phyloP scores from a whole-genome alignment of 2,888 invertebrate genomes.

The Aleiodes leptofemur region DNA sequence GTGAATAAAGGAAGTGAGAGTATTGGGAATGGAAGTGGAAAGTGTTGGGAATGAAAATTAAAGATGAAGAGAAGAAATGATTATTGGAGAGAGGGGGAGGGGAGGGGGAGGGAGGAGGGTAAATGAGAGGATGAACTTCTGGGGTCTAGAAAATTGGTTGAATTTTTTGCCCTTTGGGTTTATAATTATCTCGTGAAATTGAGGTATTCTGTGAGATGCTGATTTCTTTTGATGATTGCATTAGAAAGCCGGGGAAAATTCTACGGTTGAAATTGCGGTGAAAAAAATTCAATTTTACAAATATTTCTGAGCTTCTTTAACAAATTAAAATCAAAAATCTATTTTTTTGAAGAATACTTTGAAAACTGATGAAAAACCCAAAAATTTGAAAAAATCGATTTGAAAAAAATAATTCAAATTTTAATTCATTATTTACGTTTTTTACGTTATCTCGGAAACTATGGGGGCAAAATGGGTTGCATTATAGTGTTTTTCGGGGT shows the following conservation, averaged over 20 bases:
- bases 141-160: no score
- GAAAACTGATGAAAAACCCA: not conserved
- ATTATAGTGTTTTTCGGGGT: no score
- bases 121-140: not conserved
- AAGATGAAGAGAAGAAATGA: not conserved
- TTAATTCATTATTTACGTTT: no score
- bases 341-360: not conserved
- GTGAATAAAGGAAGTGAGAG: not conserved
- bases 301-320: not conserved
- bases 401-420: no score
- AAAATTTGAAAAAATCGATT: no score
- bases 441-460: no score
- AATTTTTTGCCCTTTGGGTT: no score
- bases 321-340: no score
- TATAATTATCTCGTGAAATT: no score
- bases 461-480: no score
- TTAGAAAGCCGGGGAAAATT: not conserved
- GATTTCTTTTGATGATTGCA: no score
- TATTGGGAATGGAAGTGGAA: not conserved
- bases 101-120: not conserved
- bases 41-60: slow-evolving; percentile 5
- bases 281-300: not conserved
- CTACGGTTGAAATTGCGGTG: not conserved
- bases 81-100: not conserved
- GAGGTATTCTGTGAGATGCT: no score